These are phyloP conservation scores for Cantharis flavilabris DNA, from an alignment of 2,888 invertebrate genomes.

Conservation along the genomic window DNA sequence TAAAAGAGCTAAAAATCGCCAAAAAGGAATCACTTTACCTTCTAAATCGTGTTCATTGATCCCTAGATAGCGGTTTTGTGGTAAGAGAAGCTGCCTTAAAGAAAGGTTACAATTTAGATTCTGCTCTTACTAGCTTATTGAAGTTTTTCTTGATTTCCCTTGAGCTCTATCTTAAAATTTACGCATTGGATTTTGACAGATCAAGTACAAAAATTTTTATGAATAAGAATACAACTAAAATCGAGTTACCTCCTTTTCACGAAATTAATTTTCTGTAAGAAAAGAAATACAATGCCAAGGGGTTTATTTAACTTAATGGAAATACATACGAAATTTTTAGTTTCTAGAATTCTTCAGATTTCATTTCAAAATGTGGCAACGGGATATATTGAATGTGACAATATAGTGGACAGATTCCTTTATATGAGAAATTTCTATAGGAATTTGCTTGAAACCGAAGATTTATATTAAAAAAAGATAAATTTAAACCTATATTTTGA, in stretches of 20 bases:
- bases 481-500: neutral
- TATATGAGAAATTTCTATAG: slow-evolving; percentile 21
- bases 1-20: slow-evolving; percentile 20
- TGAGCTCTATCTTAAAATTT: slow-evolving; percentile 41
- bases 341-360: slow-evolving; percentile 24
- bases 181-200: slow-evolving; percentile 18
- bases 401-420: slow-evolving; percentile 36
- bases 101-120: slow-evolving; percentile 45
- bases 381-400: slow-evolving; percentile 39
- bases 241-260: neutral
- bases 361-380: slow-evolving; percentile 31
- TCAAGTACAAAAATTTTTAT: slow-evolving; percentile 11
- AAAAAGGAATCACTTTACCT: slow-evolving; percentile 42
- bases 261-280: neutral
- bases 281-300: slow-evolving; percentile 12
- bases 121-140: slow-evolving; percentile 42
- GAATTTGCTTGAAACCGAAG: slow-evolving; percentile 15
- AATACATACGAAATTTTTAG: slow-evolving; percentile 24
- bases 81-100: slow-evolving; percentile 42
- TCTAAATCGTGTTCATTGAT: slow-evolving; percentile 46
- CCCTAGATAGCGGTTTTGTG: slow-evolving; percentile 44
- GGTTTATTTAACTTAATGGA: slow-evolving; percentile 24
- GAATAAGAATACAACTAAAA: neutral
- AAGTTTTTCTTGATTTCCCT: slow-evolving; percentile 48
- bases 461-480: slow-evolving; percentile 13